Evolutionary conservation across 2,113 vertebrate species (phyloP), one percentile per base, ranked within the genome.

Genomic region (Pseudolaguvia tuberculata): DNA sequence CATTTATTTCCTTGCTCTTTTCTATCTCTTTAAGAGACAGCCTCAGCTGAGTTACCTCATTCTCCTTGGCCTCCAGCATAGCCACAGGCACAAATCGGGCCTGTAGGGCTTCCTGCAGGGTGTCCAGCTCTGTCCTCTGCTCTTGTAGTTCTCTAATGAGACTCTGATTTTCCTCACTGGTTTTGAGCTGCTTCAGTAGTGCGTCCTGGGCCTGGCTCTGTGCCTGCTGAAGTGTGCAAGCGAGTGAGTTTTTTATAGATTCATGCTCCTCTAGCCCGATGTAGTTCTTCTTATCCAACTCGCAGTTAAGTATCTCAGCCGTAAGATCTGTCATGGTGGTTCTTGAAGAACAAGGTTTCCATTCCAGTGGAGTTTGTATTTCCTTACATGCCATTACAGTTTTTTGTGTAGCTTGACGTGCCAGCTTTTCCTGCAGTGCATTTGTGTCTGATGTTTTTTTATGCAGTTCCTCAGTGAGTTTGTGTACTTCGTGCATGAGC

Each of bases 51-150:
- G 58, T 3, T 0, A 88, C 62, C 66, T 93, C 91, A 5, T 72
- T 84, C 29, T 92, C 85, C 0, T 84, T 87, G 57, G 91, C 90
- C 80, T 92, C 83, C 0, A 92, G 71, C 75, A 84, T 85, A 81
- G 81, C 31, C 8, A 91, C 65, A 0, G 91, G 91, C 1, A 92
- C 84, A 0, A 93, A 95, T 35, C 88, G 93, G 0, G 90, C 86
- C 72, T 86, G 83, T 73, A 95, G 91, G 77, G 92, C 94, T 14
- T 91, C 91, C 0, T 95, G 93, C 9, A 95, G 89, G 0, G 87
- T 91, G 83, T 94, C 93, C 0, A 95, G 89, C 1, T 94, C 92
- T 66, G 85, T 86, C 72, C 88, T 92, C 67, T 94, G 93, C 75
- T 92, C 92, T 70, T 89, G 83, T 0, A 94, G 91, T 52, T 93